Base-by-base conservation (phyloP, 2,888 invertebrate genomes). In the Nasonia oneida region DNA sequence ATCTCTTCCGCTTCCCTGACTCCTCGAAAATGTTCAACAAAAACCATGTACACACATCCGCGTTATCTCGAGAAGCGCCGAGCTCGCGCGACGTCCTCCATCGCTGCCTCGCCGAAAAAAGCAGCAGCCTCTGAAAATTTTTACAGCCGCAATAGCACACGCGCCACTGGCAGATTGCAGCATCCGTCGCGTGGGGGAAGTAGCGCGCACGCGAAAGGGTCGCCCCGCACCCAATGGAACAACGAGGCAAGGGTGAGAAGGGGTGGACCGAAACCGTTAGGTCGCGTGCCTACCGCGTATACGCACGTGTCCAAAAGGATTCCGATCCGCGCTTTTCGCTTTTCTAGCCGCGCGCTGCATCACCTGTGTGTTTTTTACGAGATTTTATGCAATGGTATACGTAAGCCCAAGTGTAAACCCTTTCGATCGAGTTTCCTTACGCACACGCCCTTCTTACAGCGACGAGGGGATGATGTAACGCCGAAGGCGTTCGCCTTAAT, bases 261-360 rank as follows among this genome's bases (percentile, higher is more conserved):
- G 91, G 91, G 91, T 92, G 92, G 91, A 92, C 91, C 92, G 92
- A 93, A 93, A 93, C 93, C 93, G 93, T 93, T 93, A 67, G 90
- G 93, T 93, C 93, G 93, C 93, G 93, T 93, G 93, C 93, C 91
- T 89, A 89, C n/a, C 90, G 91, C 93, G 92, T 89, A 86, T 42
- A 6, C 50, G 37, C 50, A 42, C 14, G n/a, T 33, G 29, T 33
- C 47, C 42, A 12, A 79, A 73, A 74, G 80, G 74, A 84, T 74
- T 80, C 47, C 10, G 57, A 37, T 29, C 33, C 29, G 29, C 53
- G 50, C 57, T 42, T 75, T 37, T 70, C 29, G 50, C 57, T 42
- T 75, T 37, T 70, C 29, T 47, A 37, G 18, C 14, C 47, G 10
- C 10, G n/a, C n/a, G 47, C 23, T 39, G 50, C 33, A 83, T 83